Percentiles rank a stretch among this genome's conserved stretches.
These are phyloP conservation scores for Trichogramma pretiosum DNA, from an alignment of 1,140 invertebrate genomes.

Conservation along the genomic window DNA sequence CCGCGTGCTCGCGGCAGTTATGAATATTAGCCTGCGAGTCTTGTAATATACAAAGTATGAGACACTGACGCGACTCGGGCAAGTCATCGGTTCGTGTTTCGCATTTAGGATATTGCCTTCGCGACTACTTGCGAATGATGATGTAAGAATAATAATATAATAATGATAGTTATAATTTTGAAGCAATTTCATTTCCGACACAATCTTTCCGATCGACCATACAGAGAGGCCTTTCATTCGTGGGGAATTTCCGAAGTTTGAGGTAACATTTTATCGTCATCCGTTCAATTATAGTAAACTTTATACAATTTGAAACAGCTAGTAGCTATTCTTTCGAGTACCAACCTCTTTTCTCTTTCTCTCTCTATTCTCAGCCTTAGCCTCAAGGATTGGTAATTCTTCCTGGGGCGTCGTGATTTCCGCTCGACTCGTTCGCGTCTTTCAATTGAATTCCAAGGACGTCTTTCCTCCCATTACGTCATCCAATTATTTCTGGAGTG, in stretches of 20 bases:
- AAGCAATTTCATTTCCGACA: no score
- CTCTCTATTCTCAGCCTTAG: background rate
- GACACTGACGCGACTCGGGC: no score
- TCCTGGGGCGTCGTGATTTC: conserved; percentile 22
- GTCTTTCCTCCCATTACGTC: conserved; percentile 26
- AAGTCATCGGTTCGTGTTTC: no score
- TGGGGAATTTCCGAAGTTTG: background rate
- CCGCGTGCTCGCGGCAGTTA: no score
- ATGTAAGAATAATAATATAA: no score
- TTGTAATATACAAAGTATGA: no score
- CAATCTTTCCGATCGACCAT: no score
- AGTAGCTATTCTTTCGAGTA: conserved; percentile 1
- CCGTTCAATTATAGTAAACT: conserved; percentile 13
- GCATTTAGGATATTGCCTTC: no score
- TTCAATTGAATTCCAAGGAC: conserved; percentile 34
- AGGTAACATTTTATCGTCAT: conserved; percentile 11
- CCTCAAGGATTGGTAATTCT: conserved; percentile 20
- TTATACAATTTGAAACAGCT: conserved; percentile 6
- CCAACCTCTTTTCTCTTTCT: background rate
- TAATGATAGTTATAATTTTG: background rate
- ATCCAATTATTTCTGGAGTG: conserved; percentile 39
- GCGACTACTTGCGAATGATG: no score
- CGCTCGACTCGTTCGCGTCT: conserved; percentile 22
- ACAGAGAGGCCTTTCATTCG: background rate
- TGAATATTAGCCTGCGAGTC: no score